Conservation (phyloP, 2,797 vertebrate genomes). For the Anguilla megastoma region DNA sequence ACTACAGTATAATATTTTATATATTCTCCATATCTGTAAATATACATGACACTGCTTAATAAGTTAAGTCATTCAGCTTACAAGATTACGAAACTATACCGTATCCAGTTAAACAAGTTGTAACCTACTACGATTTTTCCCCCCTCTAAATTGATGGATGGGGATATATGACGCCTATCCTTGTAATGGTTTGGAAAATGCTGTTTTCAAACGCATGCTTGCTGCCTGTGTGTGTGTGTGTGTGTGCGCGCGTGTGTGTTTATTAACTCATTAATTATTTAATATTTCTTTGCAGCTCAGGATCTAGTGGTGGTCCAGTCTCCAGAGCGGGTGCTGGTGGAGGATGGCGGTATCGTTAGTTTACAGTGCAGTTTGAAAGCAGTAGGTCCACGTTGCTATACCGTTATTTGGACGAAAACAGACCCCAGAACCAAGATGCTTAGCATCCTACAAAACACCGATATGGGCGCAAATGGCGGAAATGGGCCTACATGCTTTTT, state of each 20-base stretch:
- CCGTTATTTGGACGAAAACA: conserved; percentile 14
- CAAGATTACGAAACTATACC: too few relatives aligned
- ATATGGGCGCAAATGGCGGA: too few relatives aligned
- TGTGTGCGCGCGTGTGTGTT: background rate
- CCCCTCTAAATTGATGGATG: too few relatives aligned
- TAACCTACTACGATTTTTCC: too few relatives aligned
- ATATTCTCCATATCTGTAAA: background rate
- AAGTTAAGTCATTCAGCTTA: too few relatives aligned
- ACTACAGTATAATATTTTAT: background rate
- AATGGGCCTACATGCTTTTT: background rate
- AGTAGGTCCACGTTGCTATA: background rate
- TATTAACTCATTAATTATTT: background rate
- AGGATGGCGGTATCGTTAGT: conserved; percentile 14
- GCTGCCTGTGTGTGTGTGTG: background rate
- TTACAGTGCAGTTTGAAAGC: conserved; percentile 18
- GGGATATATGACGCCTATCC: background rate
- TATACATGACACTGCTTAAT: too few relatives aligned
- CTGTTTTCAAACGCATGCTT: too few relatives aligned
- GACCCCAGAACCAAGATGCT: background rate
- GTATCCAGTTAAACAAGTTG: background rate
- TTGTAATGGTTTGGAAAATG: background rate
- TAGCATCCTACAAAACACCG: background rate
- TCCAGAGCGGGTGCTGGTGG: conserved; percentile 19
- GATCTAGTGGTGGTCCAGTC: background rate
- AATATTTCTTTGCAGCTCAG: background rate